These are phyloP conservation scores for Falco rusticolus DNA, from an alignment of 2,797 vertebrate species.

Conservation along the genomic window DNA sequence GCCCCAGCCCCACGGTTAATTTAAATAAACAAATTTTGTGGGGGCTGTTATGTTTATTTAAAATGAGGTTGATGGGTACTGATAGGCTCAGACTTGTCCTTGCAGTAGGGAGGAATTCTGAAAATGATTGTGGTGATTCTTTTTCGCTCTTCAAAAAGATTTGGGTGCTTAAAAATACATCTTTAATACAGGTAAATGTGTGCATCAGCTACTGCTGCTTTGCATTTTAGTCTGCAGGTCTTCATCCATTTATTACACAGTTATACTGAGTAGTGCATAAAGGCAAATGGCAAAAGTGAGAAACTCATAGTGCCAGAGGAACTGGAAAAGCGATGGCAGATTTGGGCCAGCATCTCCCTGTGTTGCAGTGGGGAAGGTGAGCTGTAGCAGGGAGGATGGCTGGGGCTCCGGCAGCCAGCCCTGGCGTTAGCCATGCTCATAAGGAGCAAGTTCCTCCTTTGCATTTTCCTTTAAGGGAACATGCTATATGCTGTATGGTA, in stretches of 20 bases:
- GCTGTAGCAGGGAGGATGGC: not conserved
- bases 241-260: not conserved
- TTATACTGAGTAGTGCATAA: not conserved
- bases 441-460: not conserved
- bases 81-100: constrained; percentile 5
- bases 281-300: not conserved
- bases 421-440: not conserved
- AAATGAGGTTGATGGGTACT: not conserved
- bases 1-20: not conserved
- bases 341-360: not conserved
- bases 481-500: not conserved
- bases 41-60: not conserved
- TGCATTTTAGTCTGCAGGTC: not conserved
- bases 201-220: not conserved
- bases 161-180: not conserved
- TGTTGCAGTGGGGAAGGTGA: not conserved
- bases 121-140: not conserved
- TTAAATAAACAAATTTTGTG: constrained; percentile 22
- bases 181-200: not conserved
- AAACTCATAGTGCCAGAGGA: rapidly evolving
- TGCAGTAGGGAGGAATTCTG: not conserved
- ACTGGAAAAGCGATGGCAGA: not conserved
- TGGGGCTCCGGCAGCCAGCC: not conserved
- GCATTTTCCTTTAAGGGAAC: not conserved
- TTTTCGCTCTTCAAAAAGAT: not conserved